Conservation (phyloP, 2,797 vertebrate genomes). For the Chelon labrosus region DNA sequence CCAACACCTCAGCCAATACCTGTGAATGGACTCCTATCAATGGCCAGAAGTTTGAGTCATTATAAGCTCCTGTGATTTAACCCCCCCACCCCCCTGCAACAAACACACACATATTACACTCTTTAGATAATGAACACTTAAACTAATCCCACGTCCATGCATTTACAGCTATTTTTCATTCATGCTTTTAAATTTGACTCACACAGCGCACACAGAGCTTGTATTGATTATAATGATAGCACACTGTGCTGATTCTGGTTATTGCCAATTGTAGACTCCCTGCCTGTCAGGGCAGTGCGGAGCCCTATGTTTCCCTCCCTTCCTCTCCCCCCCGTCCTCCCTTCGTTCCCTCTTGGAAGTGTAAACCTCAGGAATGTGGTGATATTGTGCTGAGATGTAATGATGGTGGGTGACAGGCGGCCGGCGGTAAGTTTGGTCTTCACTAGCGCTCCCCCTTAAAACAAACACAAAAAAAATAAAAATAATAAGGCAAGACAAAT, state of each 20-base stretch:
- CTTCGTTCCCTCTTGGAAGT: constrained; percentile 69
- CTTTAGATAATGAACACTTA: constrained; percentile 14
- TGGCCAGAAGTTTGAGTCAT: constrained; percentile 66
- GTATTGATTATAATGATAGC: constrained; percentile 6
- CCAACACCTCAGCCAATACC: constrained; percentile 76
- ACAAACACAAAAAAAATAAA: constrained; percentile 39
- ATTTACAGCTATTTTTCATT: constrained; percentile 15
- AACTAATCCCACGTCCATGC: constrained; percentile 7
- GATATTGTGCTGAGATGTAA: constrained; percentile 85
- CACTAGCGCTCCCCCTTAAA: constrained; percentile 73
- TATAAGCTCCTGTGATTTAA: constrained; percentile 46
- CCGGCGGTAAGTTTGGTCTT: constrained; percentile 83
- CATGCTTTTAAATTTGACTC: background rate
- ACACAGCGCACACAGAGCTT: constrained; percentile 9
- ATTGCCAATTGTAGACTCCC: constrained; percentile 53
- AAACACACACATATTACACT: constrained; percentile 23
- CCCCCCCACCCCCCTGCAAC: constrained; percentile 8
- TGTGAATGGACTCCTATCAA: constrained; percentile 76
- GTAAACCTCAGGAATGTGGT: constrained; percentile 82
- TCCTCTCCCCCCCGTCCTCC: constrained; percentile 48
- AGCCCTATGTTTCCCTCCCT: constrained; percentile 57
- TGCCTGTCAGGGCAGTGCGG: constrained; percentile 65
- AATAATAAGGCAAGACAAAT: background rate
- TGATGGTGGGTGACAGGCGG: constrained; percentile 85
- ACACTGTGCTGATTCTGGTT: constrained; percentile 46